A percentile compares a stretch with the other conserved stretches of the same genome.
Conservation (phyloP, 2,797 vertebrate genomes). For the Peromyscus attwateri region DNA sequence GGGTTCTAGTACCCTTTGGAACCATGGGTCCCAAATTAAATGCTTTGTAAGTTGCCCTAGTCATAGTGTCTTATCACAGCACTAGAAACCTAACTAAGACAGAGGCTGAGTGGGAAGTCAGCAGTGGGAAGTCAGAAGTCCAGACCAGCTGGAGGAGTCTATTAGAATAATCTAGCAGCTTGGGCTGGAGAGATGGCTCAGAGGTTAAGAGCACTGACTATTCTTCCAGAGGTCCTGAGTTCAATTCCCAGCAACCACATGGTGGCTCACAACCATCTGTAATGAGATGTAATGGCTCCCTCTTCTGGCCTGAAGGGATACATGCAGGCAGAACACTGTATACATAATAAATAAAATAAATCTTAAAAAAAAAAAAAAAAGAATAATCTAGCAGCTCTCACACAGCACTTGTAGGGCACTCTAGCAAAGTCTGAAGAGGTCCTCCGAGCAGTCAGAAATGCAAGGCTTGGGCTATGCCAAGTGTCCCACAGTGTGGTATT, state of each 20-base stretch:
- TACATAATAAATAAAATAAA: too few relatives aligned
- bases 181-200: too few relatives aligned
- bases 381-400: background rate
- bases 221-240: too few relatives aligned
- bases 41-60: background rate
- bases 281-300: too few relatives aligned
- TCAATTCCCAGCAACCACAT: too few relatives aligned
- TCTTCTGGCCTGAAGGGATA: too few relatives aligned
- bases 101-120: background rate
- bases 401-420: background rate
- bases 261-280: too few relatives aligned
- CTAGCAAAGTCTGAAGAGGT: background rate
- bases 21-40: background rate
- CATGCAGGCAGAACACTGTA: too few relatives aligned
- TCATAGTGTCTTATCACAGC: background rate
- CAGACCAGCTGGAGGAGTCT: background rate
- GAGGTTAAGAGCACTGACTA: too few relatives aligned
- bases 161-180: background rate
- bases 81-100: background rate
- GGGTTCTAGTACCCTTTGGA: background rate
- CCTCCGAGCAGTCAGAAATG: background rate
- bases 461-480: background rate
- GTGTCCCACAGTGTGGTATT: background rate
- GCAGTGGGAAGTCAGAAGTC: background rate
- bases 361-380: too few relatives aligned